Base-by-base conservation (phyloP, 1,140 invertebrate genomes). In the Nomia melanderi region DNA sequence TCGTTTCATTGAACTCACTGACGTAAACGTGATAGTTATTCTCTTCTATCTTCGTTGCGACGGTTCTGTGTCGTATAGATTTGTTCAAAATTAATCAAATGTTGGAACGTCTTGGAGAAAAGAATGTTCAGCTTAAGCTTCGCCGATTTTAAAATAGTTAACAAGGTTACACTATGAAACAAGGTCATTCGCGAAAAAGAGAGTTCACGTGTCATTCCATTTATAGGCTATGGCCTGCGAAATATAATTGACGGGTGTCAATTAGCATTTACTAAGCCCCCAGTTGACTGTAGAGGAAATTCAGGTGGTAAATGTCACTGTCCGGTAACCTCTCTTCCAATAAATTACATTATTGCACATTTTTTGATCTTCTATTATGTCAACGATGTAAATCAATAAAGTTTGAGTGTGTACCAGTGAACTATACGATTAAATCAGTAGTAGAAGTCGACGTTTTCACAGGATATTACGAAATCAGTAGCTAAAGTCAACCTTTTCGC, bases 221-320 rank as follows among this genome's bases (percentile, higher is more conserved):
- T 85, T 71, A 25, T 59, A 41, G 62, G 59, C 74, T 76, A 67
- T 57, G 56, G 65, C 31, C 73, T 56, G 73, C 74, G 76, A 82
- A 77, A 77, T 36, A 65, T 74, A 60, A 66, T 57, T 56, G 57
- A 75, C 54, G 54, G 44, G 72, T 74, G 79, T 85, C 82, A 83
- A 85, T 85, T 85, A 85, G 54, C 62, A 60, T 69, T 63, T 17
- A 67, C 65, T 57, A 29, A 6, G 53, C 23, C 33, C 53, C 53
- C 63, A 62, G 77, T 9, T 53, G 27, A 33, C 36, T 76, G 27
- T 20, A 66, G 36, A 47, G 39, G 73, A 74, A 53, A 80, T 27
- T 47, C 25, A 29, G 12, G 11, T 56, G 36, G 5, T 27, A 56
- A 47, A 47, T n/a, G 62, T 39, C n/a, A 63, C 25, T 6, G 23